phyloP scores from a whole-genome alignment of 2,113 vertebrate genomes.

The Seriola rivoliana region DNA sequence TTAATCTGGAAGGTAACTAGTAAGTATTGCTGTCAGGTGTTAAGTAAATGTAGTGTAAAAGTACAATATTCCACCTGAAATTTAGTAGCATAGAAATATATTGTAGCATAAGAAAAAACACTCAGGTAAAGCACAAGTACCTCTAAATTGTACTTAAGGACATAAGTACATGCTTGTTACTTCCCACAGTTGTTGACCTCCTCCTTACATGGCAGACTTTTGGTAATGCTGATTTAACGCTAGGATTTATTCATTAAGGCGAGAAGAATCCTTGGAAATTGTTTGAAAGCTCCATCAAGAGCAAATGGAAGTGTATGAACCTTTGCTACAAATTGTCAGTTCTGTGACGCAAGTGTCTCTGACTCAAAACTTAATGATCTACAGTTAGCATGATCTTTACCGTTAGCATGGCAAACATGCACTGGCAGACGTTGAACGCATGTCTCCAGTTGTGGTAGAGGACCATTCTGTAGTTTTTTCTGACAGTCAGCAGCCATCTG shows the following conservation, averaged over 20 bases:
- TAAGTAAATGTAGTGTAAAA: neutral
- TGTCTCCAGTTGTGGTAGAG: slow-evolving; percentile 99
- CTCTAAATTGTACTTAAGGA: too few relatives aligned
- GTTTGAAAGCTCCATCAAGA: too few relatives aligned
- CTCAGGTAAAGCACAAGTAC: neutral
- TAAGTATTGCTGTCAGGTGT: too few relatives aligned
- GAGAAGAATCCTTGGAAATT: too few relatives aligned
- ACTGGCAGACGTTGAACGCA: slow-evolving; percentile 98
- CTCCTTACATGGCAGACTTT: neutral
- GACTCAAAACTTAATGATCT: neutral
- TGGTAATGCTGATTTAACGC: neutral
- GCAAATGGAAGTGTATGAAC: neutral
- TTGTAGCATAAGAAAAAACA: neutral
- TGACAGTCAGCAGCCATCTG: slow-evolving; percentile 97
- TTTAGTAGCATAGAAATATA: neutral
- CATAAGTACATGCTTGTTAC: too few relatives aligned
- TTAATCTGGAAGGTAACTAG: too few relatives aligned
- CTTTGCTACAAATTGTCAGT: too few relatives aligned
- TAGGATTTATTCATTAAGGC: too few relatives aligned
- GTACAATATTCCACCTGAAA: neutral
- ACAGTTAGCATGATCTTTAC: slow-evolving; percentile 81
- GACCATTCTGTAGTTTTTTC: slow-evolving; percentile 99
- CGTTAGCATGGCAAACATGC: slow-evolving; percentile 98
- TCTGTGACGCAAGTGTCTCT: too few relatives aligned
- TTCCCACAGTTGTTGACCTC: neutral